Evolutionary conservation across 2,113 vertebrate species (phyloP).

Genomic region (Tiliqua scincoides): DNA sequence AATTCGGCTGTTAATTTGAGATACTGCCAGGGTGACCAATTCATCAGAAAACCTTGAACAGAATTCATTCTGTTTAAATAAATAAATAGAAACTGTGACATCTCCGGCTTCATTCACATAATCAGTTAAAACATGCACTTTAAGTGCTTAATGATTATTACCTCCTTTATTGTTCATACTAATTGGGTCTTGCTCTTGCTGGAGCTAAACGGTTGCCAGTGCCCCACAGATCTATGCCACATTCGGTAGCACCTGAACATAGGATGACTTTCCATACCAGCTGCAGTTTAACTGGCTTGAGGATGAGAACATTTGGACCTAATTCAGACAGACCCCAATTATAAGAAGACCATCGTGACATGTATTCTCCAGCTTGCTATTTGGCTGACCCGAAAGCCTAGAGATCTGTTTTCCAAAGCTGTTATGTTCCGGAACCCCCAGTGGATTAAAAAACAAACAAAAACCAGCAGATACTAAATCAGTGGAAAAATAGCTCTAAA

Average conservation of each 20-base stretch:
- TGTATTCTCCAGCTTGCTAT: neutral
- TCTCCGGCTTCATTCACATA: neutral
- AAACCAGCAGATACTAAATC: too few relatives aligned
- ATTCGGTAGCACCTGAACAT: neutral
- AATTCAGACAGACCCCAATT: neutral
- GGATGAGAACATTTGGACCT: neutral
- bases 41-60: constrained; percentile 51
- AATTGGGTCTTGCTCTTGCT: too few relatives aligned
- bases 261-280: neutral
- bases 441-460: too few relatives aligned
- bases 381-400: neutral
- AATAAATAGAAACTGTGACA: neutral
- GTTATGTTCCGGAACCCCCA: too few relatives aligned
- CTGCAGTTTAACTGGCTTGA: neutral
- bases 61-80: constrained; percentile 39
- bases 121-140: constrained; percentile 2
- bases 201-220: neutral
- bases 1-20: neutral
- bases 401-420: neutral
- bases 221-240: neutral
- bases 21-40: constrained; percentile 23
- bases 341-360: neutral
- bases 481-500: too few relatives aligned
- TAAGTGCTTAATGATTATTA: neutral
- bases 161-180: neutral